Percentiles rank a stretch among this genome's conserved stretches.
These are phyloP conservation scores for Physella acuta DNA, from an alignment of 1,140 invertebrate species.

Conservation along the genomic window DNA sequence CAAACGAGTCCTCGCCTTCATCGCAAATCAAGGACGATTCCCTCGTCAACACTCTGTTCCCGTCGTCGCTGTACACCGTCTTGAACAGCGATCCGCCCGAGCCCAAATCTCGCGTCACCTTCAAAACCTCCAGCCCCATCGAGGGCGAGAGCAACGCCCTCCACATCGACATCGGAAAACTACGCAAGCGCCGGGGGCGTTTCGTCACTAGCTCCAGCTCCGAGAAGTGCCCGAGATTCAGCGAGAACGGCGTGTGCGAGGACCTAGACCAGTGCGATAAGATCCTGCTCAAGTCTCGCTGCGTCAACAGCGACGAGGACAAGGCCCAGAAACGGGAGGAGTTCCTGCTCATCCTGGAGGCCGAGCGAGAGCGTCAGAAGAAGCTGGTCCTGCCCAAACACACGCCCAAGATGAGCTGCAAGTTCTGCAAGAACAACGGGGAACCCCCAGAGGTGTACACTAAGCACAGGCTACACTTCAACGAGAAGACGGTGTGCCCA, in stretches of 20 bases:
- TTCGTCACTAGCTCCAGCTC: constrained; percentile 9
- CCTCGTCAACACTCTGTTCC: neutral
- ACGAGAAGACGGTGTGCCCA: constrained; percentile 19
- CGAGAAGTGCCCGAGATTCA: constrained; percentile 17
- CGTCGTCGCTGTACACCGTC: neutral
- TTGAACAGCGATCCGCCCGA: constrained; percentile 7
- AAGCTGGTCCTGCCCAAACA: constrained; percentile 18
- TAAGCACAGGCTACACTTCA: constrained; percentile 20
- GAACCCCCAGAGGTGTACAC: constrained; percentile 23
- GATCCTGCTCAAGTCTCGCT: neutral
- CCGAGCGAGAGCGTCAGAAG: constrained; percentile 15
- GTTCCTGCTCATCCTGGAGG: constrained; percentile 18
- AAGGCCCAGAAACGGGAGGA: neutral
- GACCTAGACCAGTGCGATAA: constrained; percentile 19
- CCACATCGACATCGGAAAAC: neutral
- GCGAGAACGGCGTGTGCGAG: constrained; percentile 11
- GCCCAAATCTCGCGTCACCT: neutral
- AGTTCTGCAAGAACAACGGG: constrained; percentile 23
- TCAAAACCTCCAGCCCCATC: constrained; percentile 21
- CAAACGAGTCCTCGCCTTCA: neutral
- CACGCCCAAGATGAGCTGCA: constrained; percentile 23
- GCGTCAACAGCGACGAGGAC: neutral
- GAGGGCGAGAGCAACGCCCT: neutral
- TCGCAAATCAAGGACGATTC: constrained; percentile 5
- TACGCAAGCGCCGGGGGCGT: constrained; percentile 9